phyloP scores from a whole-genome alignment of 2,888 invertebrate genomes.

The Neoscelio sp. region DNA sequence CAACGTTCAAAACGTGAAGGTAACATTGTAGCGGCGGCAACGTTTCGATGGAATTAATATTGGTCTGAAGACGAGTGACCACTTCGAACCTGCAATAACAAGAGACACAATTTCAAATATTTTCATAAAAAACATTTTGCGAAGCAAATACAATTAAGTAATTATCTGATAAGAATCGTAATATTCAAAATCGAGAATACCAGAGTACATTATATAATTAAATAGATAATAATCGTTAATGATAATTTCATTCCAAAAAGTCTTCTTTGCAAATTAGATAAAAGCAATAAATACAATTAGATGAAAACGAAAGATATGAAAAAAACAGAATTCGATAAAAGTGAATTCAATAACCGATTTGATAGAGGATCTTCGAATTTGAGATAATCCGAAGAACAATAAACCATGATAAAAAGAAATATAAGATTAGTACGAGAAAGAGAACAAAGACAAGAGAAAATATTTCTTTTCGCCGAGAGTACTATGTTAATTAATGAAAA shows the following conservation, averaged over 20 bases:
- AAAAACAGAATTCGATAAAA: conserved; percentile 7
- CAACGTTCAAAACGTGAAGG: conserved; percentile 79
- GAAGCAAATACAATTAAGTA: not conserved
- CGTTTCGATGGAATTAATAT: conserved; percentile 67
- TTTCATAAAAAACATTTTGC: conserved; percentile 27
- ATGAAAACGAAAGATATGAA: not conserved
- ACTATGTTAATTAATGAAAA: conserved; percentile 6
- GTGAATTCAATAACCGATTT: not conserved
- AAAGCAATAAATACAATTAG: not conserved
- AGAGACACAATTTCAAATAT: not conserved
- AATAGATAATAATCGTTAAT: not conserved
- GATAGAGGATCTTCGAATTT: conserved; percentile 13
- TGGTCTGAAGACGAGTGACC: conserved; percentile 70
- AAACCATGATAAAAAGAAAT: conserved; percentile 20
- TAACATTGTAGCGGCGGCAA: conserved; percentile 80
- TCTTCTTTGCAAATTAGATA: conserved; percentile 5
- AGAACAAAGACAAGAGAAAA: conserved; percentile 15
- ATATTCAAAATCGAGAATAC: not conserved
- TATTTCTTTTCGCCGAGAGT: conserved; percentile 3
- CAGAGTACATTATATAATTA: not conserved
- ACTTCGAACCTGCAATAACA: conserved; percentile 76
- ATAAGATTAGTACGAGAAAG: not conserved
- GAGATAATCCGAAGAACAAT: conserved; percentile 18
- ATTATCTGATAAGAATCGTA: not conserved
- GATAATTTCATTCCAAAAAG: too few species aligned